Percentiles rank a stretch among this genome's conserved stretches.
Evolutionary conservation across 2,113 vertebrate genomes (phyloP).

Genomic region (Eurypyga helias): DNA sequence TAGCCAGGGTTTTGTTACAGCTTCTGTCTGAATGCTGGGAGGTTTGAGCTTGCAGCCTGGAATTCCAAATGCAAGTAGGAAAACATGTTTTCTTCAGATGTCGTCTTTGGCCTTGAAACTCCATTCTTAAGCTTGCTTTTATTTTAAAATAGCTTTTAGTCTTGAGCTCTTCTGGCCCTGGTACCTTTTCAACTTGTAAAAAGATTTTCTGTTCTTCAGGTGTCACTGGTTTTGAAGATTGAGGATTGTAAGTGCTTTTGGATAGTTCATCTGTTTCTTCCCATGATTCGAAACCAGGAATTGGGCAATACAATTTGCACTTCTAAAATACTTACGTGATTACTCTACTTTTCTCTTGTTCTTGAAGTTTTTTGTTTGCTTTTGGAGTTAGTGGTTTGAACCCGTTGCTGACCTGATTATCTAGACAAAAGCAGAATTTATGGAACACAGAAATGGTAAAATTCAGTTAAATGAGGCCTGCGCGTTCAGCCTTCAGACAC

Average conservation of each 20-base stretch:
- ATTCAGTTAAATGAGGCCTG: background rate
- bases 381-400: background rate
- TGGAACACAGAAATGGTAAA: background rate
- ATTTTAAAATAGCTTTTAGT: background rate
- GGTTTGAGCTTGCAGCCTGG: background rate
- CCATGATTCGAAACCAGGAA: background rate
- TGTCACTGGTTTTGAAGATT: background rate
- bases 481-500: rapidly evolving
- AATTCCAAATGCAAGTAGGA: background rate
- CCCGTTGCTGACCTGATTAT: background rate
- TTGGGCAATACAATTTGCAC: background rate
- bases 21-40: background rate
- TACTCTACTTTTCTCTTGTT: background rate
- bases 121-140: background rate
- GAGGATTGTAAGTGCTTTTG: background rate
- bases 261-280: background rate
- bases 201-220: background rate
- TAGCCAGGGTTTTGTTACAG: background rate
- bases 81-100: background rate
- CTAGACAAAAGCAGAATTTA: background rate
- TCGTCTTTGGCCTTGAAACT: background rate
- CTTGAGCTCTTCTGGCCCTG: background rate
- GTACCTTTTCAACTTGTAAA: background rate
- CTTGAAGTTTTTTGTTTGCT: background rate
- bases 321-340: background rate